phyloP scores from a whole-genome alignment of 2,113 vertebrate genomes.

The Ammospiza caudacuta region DNA sequence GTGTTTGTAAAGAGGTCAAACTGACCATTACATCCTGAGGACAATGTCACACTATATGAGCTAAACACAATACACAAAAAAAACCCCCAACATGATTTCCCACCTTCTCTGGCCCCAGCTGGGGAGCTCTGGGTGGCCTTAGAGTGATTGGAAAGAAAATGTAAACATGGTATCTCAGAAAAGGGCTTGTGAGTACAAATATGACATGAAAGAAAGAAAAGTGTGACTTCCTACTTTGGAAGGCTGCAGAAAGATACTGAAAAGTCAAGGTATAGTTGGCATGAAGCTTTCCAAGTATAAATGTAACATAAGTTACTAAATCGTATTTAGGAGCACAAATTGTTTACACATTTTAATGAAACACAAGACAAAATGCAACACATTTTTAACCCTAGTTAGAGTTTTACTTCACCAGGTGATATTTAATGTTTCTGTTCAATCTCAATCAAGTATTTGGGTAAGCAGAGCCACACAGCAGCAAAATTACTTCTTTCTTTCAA shows the following conservation, averaged over 20 bases:
- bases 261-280: background rate
- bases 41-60: background rate
- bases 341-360: background rate
- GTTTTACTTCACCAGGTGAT: background rate
- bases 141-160: background rate
- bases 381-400: background rate
- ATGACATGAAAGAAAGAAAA: background rate
- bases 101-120: background rate
- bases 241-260: background rate
- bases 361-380: background rate
- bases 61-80: background rate
- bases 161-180: background rate
- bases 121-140: background rate
- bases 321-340: background rate
- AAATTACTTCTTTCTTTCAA: background rate
- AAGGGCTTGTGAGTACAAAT: background rate
- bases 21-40: background rate
- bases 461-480: background rate
- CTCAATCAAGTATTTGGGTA: background rate
- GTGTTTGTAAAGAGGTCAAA: background rate
- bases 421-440: background rate
- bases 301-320: background rate
- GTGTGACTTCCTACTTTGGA: background rate
- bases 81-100: rapidly evolving
- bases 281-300: background rate